Evolutionary conservation across 2,113 vertebrate genomes (phyloP).

Genomic region (Athene noctua): DNA sequence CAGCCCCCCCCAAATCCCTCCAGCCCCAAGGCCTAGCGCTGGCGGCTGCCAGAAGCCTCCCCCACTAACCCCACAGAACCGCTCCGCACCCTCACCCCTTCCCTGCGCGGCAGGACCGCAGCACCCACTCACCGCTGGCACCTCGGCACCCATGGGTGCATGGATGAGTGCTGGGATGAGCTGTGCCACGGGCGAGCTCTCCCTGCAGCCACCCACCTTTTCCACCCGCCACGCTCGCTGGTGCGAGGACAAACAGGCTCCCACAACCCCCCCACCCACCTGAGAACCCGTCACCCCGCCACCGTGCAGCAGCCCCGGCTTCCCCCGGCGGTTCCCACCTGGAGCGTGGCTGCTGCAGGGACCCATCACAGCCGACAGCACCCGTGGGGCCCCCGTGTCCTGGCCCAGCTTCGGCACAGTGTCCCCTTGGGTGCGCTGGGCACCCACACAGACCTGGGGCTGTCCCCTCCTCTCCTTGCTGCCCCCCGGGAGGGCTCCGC

Average conservation of each 20-base stretch:
- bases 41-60: neutral
- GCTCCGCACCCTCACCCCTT: neutral
- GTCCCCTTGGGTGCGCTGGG: neutral
- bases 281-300: accelerated
- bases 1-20: too few relatives aligned
- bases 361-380: accelerated
- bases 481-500: neutral
- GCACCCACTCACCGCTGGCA: accelerated
- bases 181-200: accelerated
- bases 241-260: neutral
- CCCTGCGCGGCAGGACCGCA: neutral
- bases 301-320: accelerated
- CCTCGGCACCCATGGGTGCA: neutral
- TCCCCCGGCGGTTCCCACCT: neutral
- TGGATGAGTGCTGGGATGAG: neutral
- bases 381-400: neutral
- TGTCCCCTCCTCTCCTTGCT: neutral
- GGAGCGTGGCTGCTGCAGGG: neutral
- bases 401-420: neutral
- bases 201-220: accelerated
- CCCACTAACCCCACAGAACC: neutral
- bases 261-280: accelerated
- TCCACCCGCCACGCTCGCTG: neutral
- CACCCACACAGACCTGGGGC: neutral
- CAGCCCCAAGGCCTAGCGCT: neutral